phyloP scores from a whole-genome alignment of 2,888 invertebrate species.

The Acholoe squamosa region DNA sequence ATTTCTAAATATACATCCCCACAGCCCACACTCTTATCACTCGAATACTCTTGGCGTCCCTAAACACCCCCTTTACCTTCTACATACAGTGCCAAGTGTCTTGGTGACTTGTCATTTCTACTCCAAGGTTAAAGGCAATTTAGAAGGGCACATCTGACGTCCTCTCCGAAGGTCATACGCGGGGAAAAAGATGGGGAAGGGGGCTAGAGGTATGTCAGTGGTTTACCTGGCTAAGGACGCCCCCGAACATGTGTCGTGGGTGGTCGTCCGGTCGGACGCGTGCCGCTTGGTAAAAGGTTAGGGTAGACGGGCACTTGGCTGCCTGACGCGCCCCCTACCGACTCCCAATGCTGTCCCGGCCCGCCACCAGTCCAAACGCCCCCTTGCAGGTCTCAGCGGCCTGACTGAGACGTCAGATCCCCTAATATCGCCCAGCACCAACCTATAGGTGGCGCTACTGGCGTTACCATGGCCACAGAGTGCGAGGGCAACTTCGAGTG shows the following conservation, averaged over 20 bases:
- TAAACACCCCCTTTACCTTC: no score
- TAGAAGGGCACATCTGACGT: no score
- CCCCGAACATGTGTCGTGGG: constrained; percentile 6
- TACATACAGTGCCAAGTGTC: no score
- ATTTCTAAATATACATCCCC: no score
- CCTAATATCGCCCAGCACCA: background rate
- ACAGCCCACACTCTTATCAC: no score
- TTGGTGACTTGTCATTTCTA: no score
- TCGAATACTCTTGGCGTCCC: no score
- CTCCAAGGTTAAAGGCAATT: no score
- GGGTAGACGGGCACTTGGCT: constrained; percentile 43
- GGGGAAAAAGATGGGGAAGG: background rate
- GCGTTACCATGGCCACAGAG: background rate
- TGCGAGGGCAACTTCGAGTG: background rate
- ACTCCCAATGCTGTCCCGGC: background rate
- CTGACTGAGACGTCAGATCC: background rate
- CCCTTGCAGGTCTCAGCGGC: background rate
- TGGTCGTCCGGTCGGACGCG: constrained; percentile 41
- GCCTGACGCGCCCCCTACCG: constrained; percentile 1
- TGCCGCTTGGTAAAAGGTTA: constrained; percentile 46
- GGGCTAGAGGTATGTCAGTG: background rate
- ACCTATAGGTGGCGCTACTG: no score
- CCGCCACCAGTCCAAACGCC: no score
- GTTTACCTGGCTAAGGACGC: background rate
- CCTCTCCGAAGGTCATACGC: background rate